Percentiles rank a stretch among this genome's conserved stretches.
phyloP scores from a whole-genome alignment of 2,113 vertebrate species.

The Marmota monax region DNA sequence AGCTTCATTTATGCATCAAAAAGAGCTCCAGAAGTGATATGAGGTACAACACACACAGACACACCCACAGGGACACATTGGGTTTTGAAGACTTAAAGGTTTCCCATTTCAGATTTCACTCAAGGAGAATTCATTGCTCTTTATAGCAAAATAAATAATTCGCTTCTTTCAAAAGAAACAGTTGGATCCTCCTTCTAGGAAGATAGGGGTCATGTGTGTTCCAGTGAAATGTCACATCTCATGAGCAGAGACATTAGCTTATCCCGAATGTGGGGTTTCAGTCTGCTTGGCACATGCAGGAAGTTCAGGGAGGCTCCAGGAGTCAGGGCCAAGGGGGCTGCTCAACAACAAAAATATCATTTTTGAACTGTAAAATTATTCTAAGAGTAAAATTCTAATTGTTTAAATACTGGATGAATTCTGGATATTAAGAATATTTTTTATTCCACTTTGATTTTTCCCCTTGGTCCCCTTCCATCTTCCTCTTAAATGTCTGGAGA shows the following conservation, averaged over 20 bases:
- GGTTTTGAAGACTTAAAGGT: not conserved
- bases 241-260: not conserved
- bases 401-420: too few relatives aligned
- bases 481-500: not conserved
- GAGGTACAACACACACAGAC: not conserved
- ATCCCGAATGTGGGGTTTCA: not conserved
- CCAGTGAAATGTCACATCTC: not conserved
- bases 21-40: not conserved
- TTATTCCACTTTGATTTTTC: too few relatives aligned
- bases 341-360: too few relatives aligned
- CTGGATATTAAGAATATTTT: too few relatives aligned
- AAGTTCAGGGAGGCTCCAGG: not conserved
- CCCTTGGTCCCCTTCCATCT: not conserved
- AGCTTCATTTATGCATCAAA: not conserved
- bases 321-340: not conserved
- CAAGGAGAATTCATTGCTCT: not conserved
- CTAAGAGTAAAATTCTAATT: too few relatives aligned
- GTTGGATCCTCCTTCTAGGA: not conserved
- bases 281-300: rapidly evolving
- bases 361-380: too few relatives aligned
- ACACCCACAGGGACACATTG: not conserved
- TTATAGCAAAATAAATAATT: not conserved
- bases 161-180: slow-evolving; percentile 33
- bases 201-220: not conserved
- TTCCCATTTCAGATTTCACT: not conserved